These are phyloP conservation scores for Galerucella nymphaeae DNA, from an alignment of 2,888 invertebrate genomes.

Conservation along the genomic window DNA sequence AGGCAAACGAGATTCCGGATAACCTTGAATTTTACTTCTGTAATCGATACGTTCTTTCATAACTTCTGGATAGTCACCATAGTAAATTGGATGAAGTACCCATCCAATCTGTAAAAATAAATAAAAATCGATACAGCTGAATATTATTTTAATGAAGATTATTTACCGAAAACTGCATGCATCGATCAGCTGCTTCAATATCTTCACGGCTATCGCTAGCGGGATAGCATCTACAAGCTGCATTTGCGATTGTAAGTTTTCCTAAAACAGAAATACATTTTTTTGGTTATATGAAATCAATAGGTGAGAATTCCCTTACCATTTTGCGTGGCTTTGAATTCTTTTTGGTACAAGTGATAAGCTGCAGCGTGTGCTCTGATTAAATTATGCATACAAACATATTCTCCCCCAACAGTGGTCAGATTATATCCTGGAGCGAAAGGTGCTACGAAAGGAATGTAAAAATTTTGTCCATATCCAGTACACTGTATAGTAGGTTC, in stretches of 20 bases:
- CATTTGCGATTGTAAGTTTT: conserved; percentile 69
- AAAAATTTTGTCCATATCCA: conserved; percentile 38
- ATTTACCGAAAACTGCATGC: conserved; percentile 50
- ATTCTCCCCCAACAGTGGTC: conserved; percentile 58
- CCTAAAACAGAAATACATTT: conserved; percentile 15
- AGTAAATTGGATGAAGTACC: conserved; percentile 70
- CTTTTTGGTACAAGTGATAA: conserved; percentile 62
- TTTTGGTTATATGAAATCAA: background rate
- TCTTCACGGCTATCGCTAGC: conserved; percentile 66
- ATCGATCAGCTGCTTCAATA: conserved; percentile 67
- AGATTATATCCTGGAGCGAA: conserved; percentile 24
- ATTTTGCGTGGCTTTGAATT: conserved; percentile 58
- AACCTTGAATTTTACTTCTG: conserved; percentile 71
- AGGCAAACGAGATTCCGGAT: conserved; percentile 72
- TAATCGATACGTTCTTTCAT: conserved; percentile 71
- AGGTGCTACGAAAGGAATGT: background rate
- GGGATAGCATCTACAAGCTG: conserved; percentile 69
- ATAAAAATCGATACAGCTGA: background rate
- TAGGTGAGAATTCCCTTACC: conserved; percentile 34
- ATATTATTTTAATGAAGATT: background rate
- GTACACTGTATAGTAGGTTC: conserved; percentile 47
- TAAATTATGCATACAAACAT: conserved; percentile 68
- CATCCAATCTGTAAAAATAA: conserved; percentile 42
- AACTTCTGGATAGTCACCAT: conserved; percentile 74
- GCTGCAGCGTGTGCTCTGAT: conserved; percentile 65